Evolutionary conservation across 2,888 invertebrate genomes (phyloP), one percentile per base, ranked within the genome.

Genomic region (Steinernema carpocapsae): DNA sequence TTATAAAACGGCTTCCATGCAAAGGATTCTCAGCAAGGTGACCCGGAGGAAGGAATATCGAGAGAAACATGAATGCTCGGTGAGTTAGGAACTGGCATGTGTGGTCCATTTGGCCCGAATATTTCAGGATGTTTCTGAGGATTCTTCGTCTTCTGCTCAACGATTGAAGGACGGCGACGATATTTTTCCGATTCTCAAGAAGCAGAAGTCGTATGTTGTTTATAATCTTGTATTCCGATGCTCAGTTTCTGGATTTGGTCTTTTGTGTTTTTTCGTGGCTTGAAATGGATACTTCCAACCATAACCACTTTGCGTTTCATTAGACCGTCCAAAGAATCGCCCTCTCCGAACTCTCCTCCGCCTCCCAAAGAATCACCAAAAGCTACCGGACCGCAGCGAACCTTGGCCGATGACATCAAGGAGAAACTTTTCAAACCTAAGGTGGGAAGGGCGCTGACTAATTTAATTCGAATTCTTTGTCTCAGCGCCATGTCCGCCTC

Each of bases 1-100:
- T 43, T 59, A 48, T 37, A 59, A 75, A 22, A 29, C 48, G 19
- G 32, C 26, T 1, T 45, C 72, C 32, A 76, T 76, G 75, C 72
- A 76, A 46, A 76, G 70, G 43, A 70, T 76, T 24, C 70, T 76
- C 24, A 70, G 43, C 37, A 26, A 59, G 26, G 74, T 76, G 0
- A 48, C 45, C 24, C 52, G 52, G 0, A 22, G 74, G 46, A 48
- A 74, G 56, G 70, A 71, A 24, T 19, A n/a, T 10, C n/a, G 74
- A 14, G 48, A 24, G 24, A 64, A 64, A 4, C 17, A 14, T n/a
- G 64, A 64, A 7, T 22, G 22, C 7, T 26, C 64, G 17, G 48
- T 48, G 48, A 48, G 48, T 48, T 3, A 14, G 4, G 19, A 4
- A 48, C 3, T 37, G 3, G 10, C 10, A 6, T 37, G 37, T 37